Conservation (phyloP, 2,113 vertebrate species). For the Isurus oxyrinchus region DNA sequence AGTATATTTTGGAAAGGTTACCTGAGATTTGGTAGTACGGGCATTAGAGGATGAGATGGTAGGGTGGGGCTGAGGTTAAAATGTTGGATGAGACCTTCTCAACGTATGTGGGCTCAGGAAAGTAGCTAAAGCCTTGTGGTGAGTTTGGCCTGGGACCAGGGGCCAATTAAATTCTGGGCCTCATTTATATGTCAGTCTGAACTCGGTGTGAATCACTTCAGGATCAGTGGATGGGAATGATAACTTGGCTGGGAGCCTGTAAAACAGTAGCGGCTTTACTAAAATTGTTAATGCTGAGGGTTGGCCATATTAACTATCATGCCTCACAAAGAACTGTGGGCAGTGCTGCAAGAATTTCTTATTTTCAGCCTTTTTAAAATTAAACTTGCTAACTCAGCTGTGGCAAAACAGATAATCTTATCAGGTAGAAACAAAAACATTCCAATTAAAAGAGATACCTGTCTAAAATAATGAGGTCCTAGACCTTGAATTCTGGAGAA, state of each 20-base stretch:
- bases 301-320: neutral
- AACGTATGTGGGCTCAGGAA: neutral
- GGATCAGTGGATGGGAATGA: neutral
- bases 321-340: neutral
- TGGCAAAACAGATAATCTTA: neutral
- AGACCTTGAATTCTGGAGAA: neutral
- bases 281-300: neutral
- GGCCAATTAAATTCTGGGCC: no score
- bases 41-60: no score
- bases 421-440: neutral
- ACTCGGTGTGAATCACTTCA: neutral
- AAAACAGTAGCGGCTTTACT: no score
- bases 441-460: neutral
- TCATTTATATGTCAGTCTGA: neutral
- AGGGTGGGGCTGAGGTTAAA: neutral
- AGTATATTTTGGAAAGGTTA: no score
- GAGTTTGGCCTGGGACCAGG: neutral
- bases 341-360: neutral
- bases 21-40: neutral
- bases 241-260: neutral
- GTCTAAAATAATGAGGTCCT: neutral
- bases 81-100: no score
- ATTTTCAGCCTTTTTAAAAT: neutral
- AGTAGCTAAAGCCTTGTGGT: neutral
- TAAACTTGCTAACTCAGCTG: neutral